Conservation (phyloP, 92 coral and sea anemone genomes). For the Porites cylindrica region DNA sequence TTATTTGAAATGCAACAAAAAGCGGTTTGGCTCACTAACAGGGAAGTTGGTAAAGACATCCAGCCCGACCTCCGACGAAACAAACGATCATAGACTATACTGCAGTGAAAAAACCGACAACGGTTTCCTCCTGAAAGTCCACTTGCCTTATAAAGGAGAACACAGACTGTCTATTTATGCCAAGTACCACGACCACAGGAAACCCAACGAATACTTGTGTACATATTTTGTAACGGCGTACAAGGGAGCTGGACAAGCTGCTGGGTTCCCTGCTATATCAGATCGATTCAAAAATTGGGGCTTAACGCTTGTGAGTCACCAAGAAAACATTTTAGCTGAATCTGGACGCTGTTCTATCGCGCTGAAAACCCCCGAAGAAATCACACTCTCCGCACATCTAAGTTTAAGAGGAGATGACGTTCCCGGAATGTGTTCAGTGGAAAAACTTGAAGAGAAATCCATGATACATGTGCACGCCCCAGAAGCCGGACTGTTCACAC, state of each 20-base stretch:
- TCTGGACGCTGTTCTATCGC: conserved; percentile 72
- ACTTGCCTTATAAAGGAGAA: conserved; percentile 80
- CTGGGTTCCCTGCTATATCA: conserved; percentile 78
- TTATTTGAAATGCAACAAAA: conserved; percentile 63
- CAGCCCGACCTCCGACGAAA: conserved; percentile 8
- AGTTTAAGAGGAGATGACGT: conserved; percentile 57
- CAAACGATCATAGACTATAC: conserved; percentile 61
- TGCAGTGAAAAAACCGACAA: conserved; percentile 60
- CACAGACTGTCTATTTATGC: conserved; percentile 76
- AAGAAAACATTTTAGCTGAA: conserved; percentile 73
- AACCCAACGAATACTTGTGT: conserved; percentile 63
- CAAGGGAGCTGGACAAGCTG: conserved; percentile 63
- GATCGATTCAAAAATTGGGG: conserved; percentile 61
- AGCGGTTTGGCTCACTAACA: conserved; percentile 47
- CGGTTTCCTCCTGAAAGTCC: conserved; percentile 67
- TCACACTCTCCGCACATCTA: conserved; percentile 67
- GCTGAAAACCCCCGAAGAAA: conserved; percentile 63
- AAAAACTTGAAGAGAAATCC: conserved; percentile 47
- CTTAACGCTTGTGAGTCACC: conserved; percentile 60
- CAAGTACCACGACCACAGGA: conserved; percentile 46
- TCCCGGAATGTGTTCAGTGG: conserved; percentile 77
- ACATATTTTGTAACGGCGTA: conserved; percentile 74
- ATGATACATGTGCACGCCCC: conserved; percentile 75
- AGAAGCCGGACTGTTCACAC: conserved; percentile 66
- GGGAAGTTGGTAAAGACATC: conserved; percentile 57